These are phyloP conservation scores for Zaprionus nigranus DNA, from an alignment of 1,140 invertebrate species.

Conservation along the genomic window DNA sequence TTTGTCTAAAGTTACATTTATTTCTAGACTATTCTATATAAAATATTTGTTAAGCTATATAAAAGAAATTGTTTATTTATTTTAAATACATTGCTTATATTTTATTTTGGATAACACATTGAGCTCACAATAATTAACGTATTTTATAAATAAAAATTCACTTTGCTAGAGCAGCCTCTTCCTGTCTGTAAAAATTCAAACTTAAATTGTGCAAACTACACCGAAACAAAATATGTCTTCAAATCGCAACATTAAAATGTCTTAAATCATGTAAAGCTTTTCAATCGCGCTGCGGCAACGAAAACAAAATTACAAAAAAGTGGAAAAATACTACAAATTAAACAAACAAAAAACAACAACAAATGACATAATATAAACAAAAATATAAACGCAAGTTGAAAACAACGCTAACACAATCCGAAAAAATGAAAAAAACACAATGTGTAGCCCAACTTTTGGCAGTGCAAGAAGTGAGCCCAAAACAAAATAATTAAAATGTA, in stretches of 20 bases:
- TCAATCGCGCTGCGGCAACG: constrained; percentile 75
- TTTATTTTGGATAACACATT: not conserved
- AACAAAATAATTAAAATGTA: constrained; percentile 36
- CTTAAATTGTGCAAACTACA: not conserved
- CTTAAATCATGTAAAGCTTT: constrained; percentile 26
- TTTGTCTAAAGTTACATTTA: constrained; percentile 6
- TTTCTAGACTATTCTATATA: not conserved
- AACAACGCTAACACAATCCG: constrained; percentile 29
- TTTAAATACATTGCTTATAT: not conserved
- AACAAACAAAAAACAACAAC: constrained; percentile 18
- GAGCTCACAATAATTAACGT: not conserved
- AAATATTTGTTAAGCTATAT: not conserved
- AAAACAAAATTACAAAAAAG: constrained; percentile 41
- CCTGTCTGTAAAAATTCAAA: constrained; percentile 23
- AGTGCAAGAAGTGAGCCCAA: constrained; percentile 30
- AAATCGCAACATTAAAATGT: constrained; percentile 51
- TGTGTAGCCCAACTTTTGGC: constrained; percentile 32
- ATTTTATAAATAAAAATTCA: not conserved
- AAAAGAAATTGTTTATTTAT: not conserved
- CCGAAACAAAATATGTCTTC: constrained; percentile 3
- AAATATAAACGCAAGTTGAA: constrained; percentile 42
- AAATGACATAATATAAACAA: constrained; percentile 32
- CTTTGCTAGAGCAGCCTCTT: not conserved
- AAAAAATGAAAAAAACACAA: constrained; percentile 24
- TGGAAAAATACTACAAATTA: constrained; percentile 22